Evolutionary conservation across 1,140 invertebrate genomes (phyloP).

Genomic region (Copidosoma floridanum): DNA sequence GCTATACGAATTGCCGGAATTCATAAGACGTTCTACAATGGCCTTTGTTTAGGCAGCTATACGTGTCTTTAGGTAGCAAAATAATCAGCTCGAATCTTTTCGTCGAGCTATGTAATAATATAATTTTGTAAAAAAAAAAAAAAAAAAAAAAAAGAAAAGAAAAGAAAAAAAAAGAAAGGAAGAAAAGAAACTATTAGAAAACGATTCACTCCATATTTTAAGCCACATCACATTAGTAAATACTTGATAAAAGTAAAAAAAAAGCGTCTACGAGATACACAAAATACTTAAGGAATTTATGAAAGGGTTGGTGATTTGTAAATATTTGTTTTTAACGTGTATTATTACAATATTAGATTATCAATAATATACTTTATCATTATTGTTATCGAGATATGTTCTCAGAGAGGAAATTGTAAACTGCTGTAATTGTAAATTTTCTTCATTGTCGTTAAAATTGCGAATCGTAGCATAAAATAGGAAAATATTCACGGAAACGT

Average conservation of each 20-base stretch:
- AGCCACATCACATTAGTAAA: constrained; percentile 37
- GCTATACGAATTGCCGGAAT: constrained; percentile 11
- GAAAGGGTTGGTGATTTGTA: constrained; percentile 45
- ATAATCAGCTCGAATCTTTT: constrained; percentile 48
- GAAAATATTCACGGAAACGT: no score
- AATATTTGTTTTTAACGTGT: constrained; percentile 48
- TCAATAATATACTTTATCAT: constrained; percentile 35
- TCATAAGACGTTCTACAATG: constrained; percentile 10
- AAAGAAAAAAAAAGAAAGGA: no score
- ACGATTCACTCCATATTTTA: constrained; percentile 43
- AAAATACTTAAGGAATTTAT: constrained; percentile 42
- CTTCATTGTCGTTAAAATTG: constrained; percentile 28
- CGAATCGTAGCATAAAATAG: constrained; percentile 23
- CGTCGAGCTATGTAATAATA: constrained; percentile 53
- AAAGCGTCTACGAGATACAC: constrained; percentile 27
- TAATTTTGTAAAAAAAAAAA: constrained; percentile 59
- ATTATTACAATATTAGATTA: constrained; percentile 38
- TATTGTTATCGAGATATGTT: constrained; percentile 47
- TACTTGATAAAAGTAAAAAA: constrained; percentile 26
- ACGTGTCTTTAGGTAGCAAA: constrained; percentile 43
- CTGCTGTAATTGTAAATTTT: constrained; percentile 39
- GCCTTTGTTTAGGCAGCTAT: constrained; percentile 40
- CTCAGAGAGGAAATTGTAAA: constrained; percentile 42
- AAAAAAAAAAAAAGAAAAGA: constrained; percentile 49
- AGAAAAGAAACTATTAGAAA: constrained; percentile 50